Evolutionary conservation across 2,888 invertebrate genomes (phyloP).

Genomic region (Laspeyria flexula): DNA sequence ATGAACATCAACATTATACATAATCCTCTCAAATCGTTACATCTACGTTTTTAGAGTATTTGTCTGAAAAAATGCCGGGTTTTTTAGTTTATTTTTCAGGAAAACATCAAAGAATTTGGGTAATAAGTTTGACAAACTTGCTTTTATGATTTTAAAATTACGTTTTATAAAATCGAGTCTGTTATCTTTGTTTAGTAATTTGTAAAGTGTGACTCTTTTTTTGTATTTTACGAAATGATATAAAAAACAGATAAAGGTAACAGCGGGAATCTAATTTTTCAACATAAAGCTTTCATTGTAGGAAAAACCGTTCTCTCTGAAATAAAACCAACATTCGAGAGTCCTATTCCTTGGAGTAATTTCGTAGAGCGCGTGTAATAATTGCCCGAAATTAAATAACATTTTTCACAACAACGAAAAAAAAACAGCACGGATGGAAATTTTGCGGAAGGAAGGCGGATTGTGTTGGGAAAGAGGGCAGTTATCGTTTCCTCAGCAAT

Average conservation of each 20-base stretch:
- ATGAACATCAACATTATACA: slow-evolving; percentile 21
- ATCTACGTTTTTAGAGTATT: slow-evolving; percentile 7
- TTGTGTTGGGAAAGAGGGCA: slow-evolving; percentile 67
- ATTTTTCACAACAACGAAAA: slow-evolving; percentile 79
- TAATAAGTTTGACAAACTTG: background rate
- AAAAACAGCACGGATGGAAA: slow-evolving; percentile 75
- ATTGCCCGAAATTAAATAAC: slow-evolving; percentile 84
- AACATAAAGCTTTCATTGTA: slow-evolving; percentile 74
- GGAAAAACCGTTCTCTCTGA: slow-evolving; percentile 65
- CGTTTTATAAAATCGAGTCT: no score
- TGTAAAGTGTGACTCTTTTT: slow-evolving; percentile 40
- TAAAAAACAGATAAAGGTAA: slow-evolving; percentile 68
- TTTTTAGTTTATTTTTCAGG: slow-evolving; percentile 13
- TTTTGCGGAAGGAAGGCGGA: slow-evolving; percentile 68
- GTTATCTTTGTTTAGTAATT: slow-evolving; percentile 29
- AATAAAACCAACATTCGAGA: slow-evolving; percentile 74
- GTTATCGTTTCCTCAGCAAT: slow-evolving; percentile 67
- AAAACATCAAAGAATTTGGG: background rate
- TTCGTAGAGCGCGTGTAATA: slow-evolving; percentile 83
- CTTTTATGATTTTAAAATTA: no score
- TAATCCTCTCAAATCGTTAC: slow-evolving; percentile 27
- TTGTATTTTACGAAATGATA: slow-evolving; percentile 62
- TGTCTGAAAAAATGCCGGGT: slow-evolving; percentile 3
- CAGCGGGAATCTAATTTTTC: slow-evolving; percentile 74
- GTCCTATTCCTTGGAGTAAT: slow-evolving; percentile 83